Conservation (phyloP, 2,113 vertebrate species). For the Ramphastos sulfuratus region DNA sequence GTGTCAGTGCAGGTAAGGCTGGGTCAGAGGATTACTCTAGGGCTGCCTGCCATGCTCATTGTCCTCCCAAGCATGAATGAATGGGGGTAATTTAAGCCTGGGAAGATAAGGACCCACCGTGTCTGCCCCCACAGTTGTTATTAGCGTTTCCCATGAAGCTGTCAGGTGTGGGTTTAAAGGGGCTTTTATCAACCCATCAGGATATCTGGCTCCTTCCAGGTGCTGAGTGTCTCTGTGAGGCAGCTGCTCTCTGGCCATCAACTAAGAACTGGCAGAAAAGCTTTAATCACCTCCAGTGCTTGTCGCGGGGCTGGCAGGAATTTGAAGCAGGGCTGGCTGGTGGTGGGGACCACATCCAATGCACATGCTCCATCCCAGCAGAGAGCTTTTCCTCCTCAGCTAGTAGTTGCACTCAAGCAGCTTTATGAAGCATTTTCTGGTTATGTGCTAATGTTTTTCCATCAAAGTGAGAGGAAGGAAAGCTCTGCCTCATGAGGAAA, state of each 20-base stretch:
- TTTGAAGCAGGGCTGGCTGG: accelerated
- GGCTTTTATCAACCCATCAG: constrained; percentile 2
- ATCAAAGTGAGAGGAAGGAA: not conserved
- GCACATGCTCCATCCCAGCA: accelerated
- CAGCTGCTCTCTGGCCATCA: not conserved
- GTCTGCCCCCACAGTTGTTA: constrained; percentile 49
- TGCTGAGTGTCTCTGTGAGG: not conserved
- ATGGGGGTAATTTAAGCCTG: constrained; percentile 65
- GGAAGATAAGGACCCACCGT: constrained; percentile 59
- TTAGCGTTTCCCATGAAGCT: constrained; percentile 81
- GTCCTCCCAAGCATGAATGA: constrained; percentile 61
- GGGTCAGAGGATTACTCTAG: constrained; percentile 78
- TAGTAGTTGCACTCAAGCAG: too few species aligned
- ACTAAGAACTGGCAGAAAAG: not conserved
- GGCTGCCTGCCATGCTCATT: constrained; percentile 76
- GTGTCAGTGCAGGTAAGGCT: constrained; percentile 72
- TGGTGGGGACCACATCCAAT: accelerated
- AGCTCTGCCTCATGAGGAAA: too few species aligned
- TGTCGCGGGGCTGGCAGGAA: accelerated
- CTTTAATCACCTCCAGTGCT: not conserved
- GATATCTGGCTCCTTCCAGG: constrained; percentile 8
- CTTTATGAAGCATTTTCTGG: not conserved
- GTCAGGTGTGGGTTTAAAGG: constrained; percentile 13
- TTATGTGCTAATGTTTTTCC: not conserved
- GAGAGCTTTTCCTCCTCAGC: not conserved